These are phyloP conservation scores for Rhyacichthys aspro DNA, from an alignment of 2,797 vertebrate genomes.

Conservation along the genomic window DNA sequence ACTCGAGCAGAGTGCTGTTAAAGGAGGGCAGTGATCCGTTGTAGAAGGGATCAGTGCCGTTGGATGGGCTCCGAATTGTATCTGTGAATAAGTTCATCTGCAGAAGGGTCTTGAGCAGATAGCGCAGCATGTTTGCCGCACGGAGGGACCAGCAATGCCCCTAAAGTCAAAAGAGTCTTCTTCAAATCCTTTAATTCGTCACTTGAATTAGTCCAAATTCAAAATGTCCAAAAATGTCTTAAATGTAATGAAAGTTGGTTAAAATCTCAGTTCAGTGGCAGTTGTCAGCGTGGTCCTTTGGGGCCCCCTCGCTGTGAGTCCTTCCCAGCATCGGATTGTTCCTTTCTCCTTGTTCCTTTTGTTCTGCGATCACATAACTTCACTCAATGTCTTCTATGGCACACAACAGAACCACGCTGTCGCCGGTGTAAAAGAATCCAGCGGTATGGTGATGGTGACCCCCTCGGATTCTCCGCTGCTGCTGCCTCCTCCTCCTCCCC, in stretches of 20 bases:
- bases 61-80: slow-evolving; percentile 82
- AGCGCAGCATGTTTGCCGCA: slow-evolving; percentile 88
- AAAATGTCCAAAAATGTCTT: slow-evolving; percentile 4
- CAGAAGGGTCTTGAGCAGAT: slow-evolving; percentile 94
- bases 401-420: slow-evolving; percentile 67
- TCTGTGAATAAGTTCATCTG: slow-evolving; percentile 98
- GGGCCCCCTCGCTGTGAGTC: slow-evolving; percentile 47
- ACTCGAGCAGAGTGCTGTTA: slow-evolving; percentile 82
- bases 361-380: slow-evolving; percentile 86
- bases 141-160: slow-evolving; percentile 32
- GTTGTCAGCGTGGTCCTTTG: slow-evolving; percentile 34
- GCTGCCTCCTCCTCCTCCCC: slow-evolving; percentile 71
- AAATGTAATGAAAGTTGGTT: slow-evolving; percentile 34
- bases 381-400: slow-evolving; percentile 73
- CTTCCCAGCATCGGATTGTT: slow-evolving; percentile 69
- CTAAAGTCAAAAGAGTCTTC: slow-evolving; percentile 20
- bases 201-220: slow-evolving; percentile 5
- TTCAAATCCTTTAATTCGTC: slow-evolving; percentile 4
- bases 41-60: slow-evolving; percentile 86
- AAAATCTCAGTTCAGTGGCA: slow-evolving; percentile 9
- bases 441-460: slow-evolving; percentile 80
- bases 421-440: slow-evolving; percentile 80
- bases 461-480: slow-evolving; percentile 77
- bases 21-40: slow-evolving; percentile 80
- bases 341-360: slow-evolving; percentile 73